Evolutionary conservation across 2,888 invertebrate genomes (phyloP).

Genomic region (Dynastes grantii): DNA sequence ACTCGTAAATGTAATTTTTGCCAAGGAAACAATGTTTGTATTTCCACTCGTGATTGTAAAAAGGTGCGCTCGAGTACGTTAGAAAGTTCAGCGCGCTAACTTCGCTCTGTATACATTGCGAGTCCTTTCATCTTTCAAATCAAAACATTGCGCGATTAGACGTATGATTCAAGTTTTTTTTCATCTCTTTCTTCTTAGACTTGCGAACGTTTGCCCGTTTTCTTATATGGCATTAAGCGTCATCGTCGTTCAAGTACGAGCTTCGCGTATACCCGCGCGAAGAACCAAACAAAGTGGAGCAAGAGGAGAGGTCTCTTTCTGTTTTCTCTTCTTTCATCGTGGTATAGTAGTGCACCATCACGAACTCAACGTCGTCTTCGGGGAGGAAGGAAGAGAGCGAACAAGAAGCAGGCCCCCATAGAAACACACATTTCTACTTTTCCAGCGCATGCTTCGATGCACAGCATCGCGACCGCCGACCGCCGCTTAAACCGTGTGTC

Average conservation of each 20-base stretch:
- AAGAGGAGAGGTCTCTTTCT: conserved; percentile 37
- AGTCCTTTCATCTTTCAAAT: conserved; percentile 24
- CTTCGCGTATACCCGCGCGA: conserved; percentile 16
- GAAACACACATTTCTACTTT: conserved; percentile 56
- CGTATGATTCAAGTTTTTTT: conserved; percentile 24
- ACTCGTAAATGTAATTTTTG: no score
- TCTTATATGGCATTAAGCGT: conserved; percentile 7
- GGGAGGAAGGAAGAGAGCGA: conserved; percentile 43
- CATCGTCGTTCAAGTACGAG: conserved; percentile 17
- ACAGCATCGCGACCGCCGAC: conserved; percentile 52
- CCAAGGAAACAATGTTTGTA: neutral
- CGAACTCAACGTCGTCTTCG: conserved; percentile 47
- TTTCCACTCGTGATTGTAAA: neutral
- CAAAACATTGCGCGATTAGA: conserved; percentile 27
- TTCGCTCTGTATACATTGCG: neutral
- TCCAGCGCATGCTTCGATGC: conserved; percentile 64
- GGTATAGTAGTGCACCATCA: conserved; percentile 46
- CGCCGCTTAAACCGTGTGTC: conserved; percentile 43
- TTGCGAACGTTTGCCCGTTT: neutral
- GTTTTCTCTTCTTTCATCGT: conserved; percentile 42
- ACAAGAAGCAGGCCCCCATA: conserved; percentile 39
- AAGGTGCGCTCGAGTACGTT: neutral
- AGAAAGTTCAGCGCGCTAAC: neutral
- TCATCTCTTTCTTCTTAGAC: conserved; percentile 8
- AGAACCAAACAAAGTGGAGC: conserved; percentile 24